A percentile compares a stretch with the other conserved stretches of the same genome.
Conservation (phyloP, 2,113 vertebrate genomes). For the Macrotis lagotis region DNA sequence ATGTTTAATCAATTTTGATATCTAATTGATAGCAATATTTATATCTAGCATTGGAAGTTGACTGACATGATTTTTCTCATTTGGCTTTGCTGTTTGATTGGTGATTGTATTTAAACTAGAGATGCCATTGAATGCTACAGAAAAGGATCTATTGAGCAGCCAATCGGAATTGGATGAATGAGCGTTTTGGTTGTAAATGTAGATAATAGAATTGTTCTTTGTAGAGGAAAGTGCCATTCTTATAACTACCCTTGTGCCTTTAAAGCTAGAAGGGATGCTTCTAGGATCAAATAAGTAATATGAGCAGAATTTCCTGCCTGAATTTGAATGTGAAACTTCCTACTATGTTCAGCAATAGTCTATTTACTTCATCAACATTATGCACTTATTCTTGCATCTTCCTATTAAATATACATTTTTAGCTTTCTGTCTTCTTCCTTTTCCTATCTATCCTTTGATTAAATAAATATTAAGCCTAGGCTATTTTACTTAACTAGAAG, state of each 20-base stretch:
- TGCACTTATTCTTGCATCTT: fast-evolving
- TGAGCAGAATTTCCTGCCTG: neutral
- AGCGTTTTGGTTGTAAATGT: slow-evolving; percentile 52
- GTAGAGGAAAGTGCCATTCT: neutral
- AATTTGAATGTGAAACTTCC: neutral
- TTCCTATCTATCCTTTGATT: neutral
- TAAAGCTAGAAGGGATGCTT: neutral
- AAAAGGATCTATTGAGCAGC: slow-evolving; percentile 29
- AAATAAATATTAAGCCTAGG: slow-evolving; percentile 1
- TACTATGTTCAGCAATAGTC: neutral
- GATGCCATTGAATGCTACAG: slow-evolving; percentile 53
- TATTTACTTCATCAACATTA: neutral
- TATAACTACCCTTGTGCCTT: neutral
- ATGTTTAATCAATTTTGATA: slow-evolving; percentile 60
- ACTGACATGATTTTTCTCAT: neutral
- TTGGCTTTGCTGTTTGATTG: slow-evolving; percentile 54
- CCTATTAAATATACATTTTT: neutral
- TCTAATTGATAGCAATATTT: neutral
- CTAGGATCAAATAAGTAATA: neutral
- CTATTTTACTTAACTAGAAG: neutral
- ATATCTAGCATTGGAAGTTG: slow-evolving; percentile 51
- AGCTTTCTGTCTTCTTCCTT: neutral
- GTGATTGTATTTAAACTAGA: slow-evolving; percentile 54
- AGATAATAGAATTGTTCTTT: slow-evolving; percentile 25
- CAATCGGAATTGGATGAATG: slow-evolving; percentile 62